phyloP scores from a whole-genome alignment of 2,888 invertebrate genomes.

The Drosophila sordidula region DNA sequence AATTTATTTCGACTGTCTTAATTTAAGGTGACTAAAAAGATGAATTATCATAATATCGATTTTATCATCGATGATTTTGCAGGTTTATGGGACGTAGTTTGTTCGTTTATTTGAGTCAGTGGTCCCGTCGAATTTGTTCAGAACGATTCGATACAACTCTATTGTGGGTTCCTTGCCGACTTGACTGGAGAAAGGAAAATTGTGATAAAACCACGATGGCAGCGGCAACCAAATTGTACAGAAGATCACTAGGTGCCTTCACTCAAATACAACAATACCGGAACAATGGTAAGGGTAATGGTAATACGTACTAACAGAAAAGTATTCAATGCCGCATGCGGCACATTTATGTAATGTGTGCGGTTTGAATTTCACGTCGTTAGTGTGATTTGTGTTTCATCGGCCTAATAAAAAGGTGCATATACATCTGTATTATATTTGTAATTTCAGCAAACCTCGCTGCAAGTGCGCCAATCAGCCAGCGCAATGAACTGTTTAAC shows the following conservation, averaged over 20 bases:
- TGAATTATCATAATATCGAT: no score
- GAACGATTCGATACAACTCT: neutral
- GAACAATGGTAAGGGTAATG: conserved; percentile 46
- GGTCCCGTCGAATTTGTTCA: neutral
- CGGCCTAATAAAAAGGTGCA: no score
- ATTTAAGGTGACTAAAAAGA: no score
- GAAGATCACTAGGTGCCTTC: conserved; percentile 43
- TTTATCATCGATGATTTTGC: no score
- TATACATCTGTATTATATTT: neutral
- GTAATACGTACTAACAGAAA: neutral
- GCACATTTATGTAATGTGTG: conserved; percentile 60
- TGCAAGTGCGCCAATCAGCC: conserved; percentile 79
- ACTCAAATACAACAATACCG: conserved; percentile 58
- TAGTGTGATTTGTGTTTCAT: neutral
- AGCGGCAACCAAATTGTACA: conserved; percentile 58
- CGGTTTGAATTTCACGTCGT: neutral
- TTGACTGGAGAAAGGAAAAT: conserved; percentile 5
- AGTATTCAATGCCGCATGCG: conserved; percentile 4
- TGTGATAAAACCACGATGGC: conserved; percentile 53
- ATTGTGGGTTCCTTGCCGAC: conserved; percentile 19
- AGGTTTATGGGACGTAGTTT: neutral
- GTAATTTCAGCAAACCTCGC: conserved; percentile 39
- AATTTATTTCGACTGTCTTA: no score
- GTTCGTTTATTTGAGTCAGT: neutral
- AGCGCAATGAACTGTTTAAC: conserved; percentile 90